These are phyloP conservation scores for Larimichthys polyactis DNA, from an alignment of 2,113 vertebrate genomes.

Conservation along the genomic window DNA sequence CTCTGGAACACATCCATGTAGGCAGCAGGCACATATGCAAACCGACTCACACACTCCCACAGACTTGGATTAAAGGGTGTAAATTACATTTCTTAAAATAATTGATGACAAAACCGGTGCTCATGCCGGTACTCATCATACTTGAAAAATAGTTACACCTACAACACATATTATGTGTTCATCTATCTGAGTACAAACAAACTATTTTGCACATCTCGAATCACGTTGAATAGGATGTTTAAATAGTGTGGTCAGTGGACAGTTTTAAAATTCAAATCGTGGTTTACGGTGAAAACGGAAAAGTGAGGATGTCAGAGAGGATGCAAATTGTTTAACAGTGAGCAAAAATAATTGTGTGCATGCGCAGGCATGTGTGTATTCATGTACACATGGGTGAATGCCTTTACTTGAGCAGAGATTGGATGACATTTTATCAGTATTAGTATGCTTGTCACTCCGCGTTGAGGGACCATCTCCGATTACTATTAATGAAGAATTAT, in stretches of 20 bases:
- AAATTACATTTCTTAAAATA: neutral
- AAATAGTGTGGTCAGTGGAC: neutral
- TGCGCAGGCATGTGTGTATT: neutral
- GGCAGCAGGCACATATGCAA: neutral
- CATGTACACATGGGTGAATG: conserved; percentile 19
- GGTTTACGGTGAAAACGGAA: conserved; percentile 22
- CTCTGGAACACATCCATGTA: neutral
- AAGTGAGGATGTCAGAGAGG: conserved; percentile 30
- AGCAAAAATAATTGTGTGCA: conserved; percentile 19
- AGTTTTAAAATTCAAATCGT: conserved; percentile 43
- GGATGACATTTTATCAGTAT: conserved; percentile 76
- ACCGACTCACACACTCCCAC: neutral
- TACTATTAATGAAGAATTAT: conserved; percentile 80
- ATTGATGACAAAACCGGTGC: neutral
- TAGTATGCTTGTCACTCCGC: conserved; percentile 73
- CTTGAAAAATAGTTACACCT: neutral
- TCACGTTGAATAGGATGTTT: neutral
- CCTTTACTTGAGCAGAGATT: conserved; percentile 38
- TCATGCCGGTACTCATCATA: neutral
- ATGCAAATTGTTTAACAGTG: conserved; percentile 43
- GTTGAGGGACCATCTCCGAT: conserved; percentile 67
- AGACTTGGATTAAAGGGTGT: neutral
- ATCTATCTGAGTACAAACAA: neutral
- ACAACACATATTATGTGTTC: neutral
- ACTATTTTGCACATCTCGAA: neutral